Evolutionary conservation across 1,140 invertebrate genomes (phyloP), one percentile per base, ranked within the genome.

Genomic region (Drosophila obscura): DNA sequence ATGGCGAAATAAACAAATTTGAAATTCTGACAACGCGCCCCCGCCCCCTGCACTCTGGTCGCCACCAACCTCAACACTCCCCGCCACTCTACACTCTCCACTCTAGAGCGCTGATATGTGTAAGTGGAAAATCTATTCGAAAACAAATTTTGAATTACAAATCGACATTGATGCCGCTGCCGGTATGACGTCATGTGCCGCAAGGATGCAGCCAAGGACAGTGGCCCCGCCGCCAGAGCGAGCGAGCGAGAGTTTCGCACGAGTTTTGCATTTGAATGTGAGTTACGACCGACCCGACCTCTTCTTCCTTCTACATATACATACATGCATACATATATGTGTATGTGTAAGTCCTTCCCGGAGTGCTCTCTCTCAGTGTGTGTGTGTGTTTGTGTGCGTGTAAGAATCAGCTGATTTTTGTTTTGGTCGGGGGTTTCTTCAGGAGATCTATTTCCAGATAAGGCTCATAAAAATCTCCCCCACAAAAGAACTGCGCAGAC

Each of bases 101-200:
- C 19, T 24, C 22, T 4, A 2, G 22, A 24, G 22, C 22, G 22
- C 22, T 24, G 22, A 24, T 24, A 24, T 74, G 76, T 61, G 74
- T 55, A 81, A 78, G 80, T 82, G 80, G 75, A 85, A 82, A 82
- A 88, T 87, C 78, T 87, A 83, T 88, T 88, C 72, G 84, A 88
- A 88, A 88, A 83, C 83, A 88, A 88, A 88, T 88, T 88, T 88
- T 88, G 83, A 88, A 88, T 88, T 83, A 88, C 83, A 88, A 88
- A 88, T 88, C 83, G 84, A 83, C 72, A 55, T 82, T 51, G 57
- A 49, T 39, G 62, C 51, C 59, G 75, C 49, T 67, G 75, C 69
- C 67, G 63, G 76, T 68, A 69, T 83, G 73, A 64, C 71, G 73
- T 67, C 64, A 58, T 39, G 35, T 39, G 35, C 64, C 64, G 62